A percentile compares a stretch with the other conserved stretches of the same genome.
These are phyloP conservation scores for Tipula confusa DNA, from an alignment of 2,888 invertebrate genomes.

Conservation along the genomic window DNA sequence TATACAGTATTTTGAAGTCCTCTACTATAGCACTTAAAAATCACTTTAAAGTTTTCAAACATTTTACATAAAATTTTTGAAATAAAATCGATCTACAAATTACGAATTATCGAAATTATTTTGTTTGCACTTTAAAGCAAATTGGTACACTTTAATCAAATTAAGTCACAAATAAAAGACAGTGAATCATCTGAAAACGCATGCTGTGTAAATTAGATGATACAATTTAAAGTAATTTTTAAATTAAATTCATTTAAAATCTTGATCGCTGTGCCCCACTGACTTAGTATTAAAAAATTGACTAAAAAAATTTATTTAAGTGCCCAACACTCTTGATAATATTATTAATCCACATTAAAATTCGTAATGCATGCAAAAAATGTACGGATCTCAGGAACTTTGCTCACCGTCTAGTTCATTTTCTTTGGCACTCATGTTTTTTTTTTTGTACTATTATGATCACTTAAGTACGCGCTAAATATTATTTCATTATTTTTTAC, in stretches of 20 bases:
- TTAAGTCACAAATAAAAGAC: not conserved
- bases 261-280: not conserved
- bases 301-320: not conserved
- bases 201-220: not conserved
- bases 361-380: not conserved
- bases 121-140: not conserved
- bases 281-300: not conserved
- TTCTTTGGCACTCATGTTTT: not conserved
- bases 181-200: not conserved
- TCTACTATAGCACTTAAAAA: no score
- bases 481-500: not conserved
- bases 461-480: not conserved
- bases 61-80: no score
- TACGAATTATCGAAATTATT: not conserved
- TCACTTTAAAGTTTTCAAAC: no score
- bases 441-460: not conserved
- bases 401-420: not conserved
- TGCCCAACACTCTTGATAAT: not conserved
- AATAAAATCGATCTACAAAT: no score
- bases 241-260: not conserved
- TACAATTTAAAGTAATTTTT: not conserved
- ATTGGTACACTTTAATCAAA: not conserved
- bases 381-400: not conserved
- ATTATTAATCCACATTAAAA: not conserved
- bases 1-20: no score